These are phyloP conservation scores for Drosophila pachea DNA, from an alignment of 1,140 invertebrate genomes.

Conservation along the genomic window DNA sequence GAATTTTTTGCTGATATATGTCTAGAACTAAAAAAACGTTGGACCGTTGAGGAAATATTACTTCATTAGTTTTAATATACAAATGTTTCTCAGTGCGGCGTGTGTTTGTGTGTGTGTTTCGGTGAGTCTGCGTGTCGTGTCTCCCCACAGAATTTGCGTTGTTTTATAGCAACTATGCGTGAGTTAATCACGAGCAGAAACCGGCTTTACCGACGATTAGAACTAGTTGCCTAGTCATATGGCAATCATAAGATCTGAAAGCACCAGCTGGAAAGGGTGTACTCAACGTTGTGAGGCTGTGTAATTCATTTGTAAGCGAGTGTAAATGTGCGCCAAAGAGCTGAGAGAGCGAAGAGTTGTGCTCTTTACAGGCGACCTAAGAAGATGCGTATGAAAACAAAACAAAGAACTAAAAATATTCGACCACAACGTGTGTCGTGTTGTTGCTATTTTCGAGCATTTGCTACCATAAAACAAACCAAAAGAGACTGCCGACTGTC, in stretches of 20 bases:
- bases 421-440: conserved; percentile 35
- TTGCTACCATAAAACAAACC: conserved; percentile 4
- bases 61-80: conserved; percentile 4
- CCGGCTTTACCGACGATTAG: conserved; percentile 39
- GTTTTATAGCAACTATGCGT: conserved; percentile 11
- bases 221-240: conserved; percentile 20
- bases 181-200: conserved; percentile 12
- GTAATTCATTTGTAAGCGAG: background rate
- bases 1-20: background rate
- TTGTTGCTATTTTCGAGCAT: background rate
- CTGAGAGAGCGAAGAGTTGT: background rate
- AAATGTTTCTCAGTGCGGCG: background rate
- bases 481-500: conserved; percentile 30
- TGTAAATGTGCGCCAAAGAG: conserved; percentile 6
- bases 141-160: conserved; percentile 12
- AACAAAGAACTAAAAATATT: conserved; percentile 69
- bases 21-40: background rate
- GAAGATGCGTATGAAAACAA: conserved; percentile 66
- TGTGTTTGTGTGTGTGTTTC: background rate
- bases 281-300: background rate
- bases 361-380: background rate
- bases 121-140: background rate
- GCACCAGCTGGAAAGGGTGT: background rate
- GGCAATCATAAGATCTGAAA: conserved; percentile 18
- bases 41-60: conserved; percentile 9